Evolutionary conservation across 2,888 invertebrate genomes (phyloP), one percentile per base, ranked within the genome.

Genomic region (Luperina testacea): DNA sequence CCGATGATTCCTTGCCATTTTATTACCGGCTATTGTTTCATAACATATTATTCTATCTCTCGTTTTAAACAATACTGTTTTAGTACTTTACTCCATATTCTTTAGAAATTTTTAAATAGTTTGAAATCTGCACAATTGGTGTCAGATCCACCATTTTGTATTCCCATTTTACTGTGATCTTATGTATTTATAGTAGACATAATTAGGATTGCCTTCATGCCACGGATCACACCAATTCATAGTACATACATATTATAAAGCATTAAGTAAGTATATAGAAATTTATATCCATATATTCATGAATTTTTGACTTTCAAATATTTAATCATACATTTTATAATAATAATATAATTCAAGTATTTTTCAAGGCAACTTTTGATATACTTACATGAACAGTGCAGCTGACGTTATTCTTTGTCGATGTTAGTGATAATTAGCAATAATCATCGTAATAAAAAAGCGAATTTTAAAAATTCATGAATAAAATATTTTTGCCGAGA

Each of bases 121-220:
- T 72, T 67, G 42, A 61, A 59, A 65, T 85, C 78, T 82, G 82
- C 72, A 75, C 82, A 73, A 51, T 63, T 76, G 73, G 84, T 72
- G 86, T 65, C 82, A 82, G 82, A 69, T 75, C 75, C 77, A 86
- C 83, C 75, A 82, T 80, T 85, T 77, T 84, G 85, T 88, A 88
- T 88, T 89, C 82, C 84, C 83, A 85, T 80, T 85, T 88, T 88
- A 85, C 89, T 89, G 89, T 89, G 89, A 89, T 89, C 84, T 81
- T 88, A 77, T 80, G 77, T 88, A 87, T 88, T 88, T 88, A 82
- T 84, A 76, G 74, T 86, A 87, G 78, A 80, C 68, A 68, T 83
- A 87, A 83, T 77, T 87, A 86, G 79, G 71, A 82, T 76, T 81
- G 88, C 88, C 88, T 89, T 89, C 74, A 85, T 82, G 82, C 73